phyloP scores from a whole-genome alignment of 1,140 invertebrate genomes.

The Charaxes varanes region DNA sequence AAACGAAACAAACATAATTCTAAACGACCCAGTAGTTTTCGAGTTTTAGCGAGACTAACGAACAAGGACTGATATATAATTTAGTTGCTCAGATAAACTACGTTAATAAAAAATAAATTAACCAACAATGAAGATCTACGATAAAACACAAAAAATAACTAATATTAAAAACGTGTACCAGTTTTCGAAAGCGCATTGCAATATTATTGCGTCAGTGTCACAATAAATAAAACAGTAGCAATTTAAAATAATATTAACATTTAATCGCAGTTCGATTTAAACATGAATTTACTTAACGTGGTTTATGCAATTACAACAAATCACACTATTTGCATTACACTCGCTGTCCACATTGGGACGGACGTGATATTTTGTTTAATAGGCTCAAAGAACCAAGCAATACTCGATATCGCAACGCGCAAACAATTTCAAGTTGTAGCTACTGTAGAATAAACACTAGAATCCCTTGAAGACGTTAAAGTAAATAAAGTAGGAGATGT shows the following conservation, averaged over 20 bases:
- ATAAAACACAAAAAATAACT: too few relatives aligned
- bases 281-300: conserved; percentile 14
- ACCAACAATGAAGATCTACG: too few relatives aligned
- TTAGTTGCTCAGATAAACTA: too few relatives aligned
- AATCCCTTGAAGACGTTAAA: conserved; percentile 7
- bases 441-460: conserved; percentile 1
- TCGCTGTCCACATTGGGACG: conserved; percentile 29
- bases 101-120: too few relatives aligned
- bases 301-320: conserved; percentile 20
- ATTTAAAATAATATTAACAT: conserved; percentile 11
- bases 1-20: too few relatives aligned
- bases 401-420: conserved; percentile 3
- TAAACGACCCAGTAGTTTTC: too few relatives aligned
- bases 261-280: conserved; percentile 8
- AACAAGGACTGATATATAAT: too few relatives aligned
- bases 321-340: conserved; percentile 22
- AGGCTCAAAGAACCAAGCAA: conserved; percentile 18
- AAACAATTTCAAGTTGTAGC: conserved; percentile 15
- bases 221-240: background rate
- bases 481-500: conserved; percentile 20
- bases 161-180: too few relatives aligned
- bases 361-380: conserved; percentile 41
- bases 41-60: too few relatives aligned
- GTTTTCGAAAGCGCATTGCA: too few relatives aligned
- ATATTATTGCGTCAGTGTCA: too few relatives aligned